Percentiles rank a stretch among this genome's conserved stretches.
phyloP scores from a whole-genome alignment of 2,797 vertebrate genomes.

The Enteromius argenteus region DNA sequence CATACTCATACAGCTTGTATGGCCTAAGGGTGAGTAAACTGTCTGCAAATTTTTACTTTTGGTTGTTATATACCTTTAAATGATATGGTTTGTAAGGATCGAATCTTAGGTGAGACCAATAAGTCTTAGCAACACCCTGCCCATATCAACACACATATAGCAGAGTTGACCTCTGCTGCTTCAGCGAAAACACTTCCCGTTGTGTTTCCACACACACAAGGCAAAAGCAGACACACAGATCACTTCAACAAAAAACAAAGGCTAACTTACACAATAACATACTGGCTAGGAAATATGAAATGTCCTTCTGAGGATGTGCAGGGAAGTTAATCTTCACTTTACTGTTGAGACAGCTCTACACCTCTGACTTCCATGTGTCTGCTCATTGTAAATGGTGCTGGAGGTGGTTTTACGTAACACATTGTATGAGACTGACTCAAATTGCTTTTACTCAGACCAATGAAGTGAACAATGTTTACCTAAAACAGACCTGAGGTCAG shows the following conservation, averaged over 20 bases:
- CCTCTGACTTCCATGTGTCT: neutral
- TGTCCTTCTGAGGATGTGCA: neutral
- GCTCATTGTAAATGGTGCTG: neutral
- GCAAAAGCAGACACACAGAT: slow-evolving; percentile 22
- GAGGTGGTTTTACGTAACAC: neutral
- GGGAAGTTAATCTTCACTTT: slow-evolving; percentile 6
- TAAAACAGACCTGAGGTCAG: slow-evolving; percentile 41
- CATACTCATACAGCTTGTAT: neutral
- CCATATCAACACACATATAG: neutral
- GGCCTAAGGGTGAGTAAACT: neutral
- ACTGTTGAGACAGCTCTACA: neutral
- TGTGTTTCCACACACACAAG: slow-evolving; percentile 6
- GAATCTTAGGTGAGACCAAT: neutral
- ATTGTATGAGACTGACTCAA: neutral
- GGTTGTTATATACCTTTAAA: neutral
- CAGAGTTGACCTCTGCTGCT: slow-evolving; percentile 1
- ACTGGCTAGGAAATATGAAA: neutral
- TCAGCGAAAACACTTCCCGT: slow-evolving; percentile 5
- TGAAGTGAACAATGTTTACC: slow-evolving; percentile 40
- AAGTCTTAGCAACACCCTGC: slow-evolving; percentile 1
- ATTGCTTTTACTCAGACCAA: slow-evolving; percentile 11
- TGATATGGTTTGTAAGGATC: neutral
- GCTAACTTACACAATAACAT: neutral
- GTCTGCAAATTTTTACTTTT: neutral
- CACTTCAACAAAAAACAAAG: slow-evolving; percentile 5